Evolutionary conservation across 1,140 invertebrate species (phyloP).

Genomic region (Archivesica marissinica): DNA sequence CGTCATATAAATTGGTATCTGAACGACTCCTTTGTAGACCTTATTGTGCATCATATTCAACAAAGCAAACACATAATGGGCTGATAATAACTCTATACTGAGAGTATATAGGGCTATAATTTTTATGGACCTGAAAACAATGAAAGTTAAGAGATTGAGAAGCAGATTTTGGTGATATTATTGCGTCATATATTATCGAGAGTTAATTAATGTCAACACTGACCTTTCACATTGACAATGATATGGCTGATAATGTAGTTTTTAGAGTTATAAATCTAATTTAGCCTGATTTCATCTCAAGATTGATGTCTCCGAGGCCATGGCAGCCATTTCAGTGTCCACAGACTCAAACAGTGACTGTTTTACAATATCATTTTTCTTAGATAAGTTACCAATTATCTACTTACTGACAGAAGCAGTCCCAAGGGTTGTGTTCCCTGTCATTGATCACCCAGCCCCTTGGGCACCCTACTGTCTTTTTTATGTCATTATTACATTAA

Average conservation of each 20-base stretch:
- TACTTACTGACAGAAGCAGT: conserved; percentile 34
- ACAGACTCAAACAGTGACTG: conserved; percentile 2
- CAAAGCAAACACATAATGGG: too few relatives aligned
- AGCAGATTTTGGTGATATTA: background rate
- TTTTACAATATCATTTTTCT: background rate
- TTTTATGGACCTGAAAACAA: background rate
- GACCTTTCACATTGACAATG: conserved; percentile 17
- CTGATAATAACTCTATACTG: background rate
- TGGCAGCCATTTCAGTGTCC: background rate
- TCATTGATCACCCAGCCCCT: conserved; percentile 50
- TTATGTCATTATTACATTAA: conserved; percentile 65
- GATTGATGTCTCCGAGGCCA: conserved; percentile 2
- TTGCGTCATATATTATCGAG: conserved; percentile 25
- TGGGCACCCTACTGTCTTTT: conserved; percentile 36
- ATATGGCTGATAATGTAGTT: conserved; percentile 33
- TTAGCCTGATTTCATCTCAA: conserved; percentile 4
- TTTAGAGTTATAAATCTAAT: conserved; percentile 39
- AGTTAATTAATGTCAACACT: conserved; percentile 17
- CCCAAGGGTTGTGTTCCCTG: conserved; percentile 44
- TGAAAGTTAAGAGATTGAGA: background rate
- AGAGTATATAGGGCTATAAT: too few relatives aligned
- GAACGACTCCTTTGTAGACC: too few relatives aligned
- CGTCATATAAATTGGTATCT: too few relatives aligned
- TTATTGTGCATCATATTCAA: too few relatives aligned
- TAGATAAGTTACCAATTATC: conserved; percentile 46